Evolutionary conservation across 1,140 invertebrate species (phyloP), one percentile per base, ranked within the genome.

Genomic region (Oryzaephilus surinamensis): DNA sequence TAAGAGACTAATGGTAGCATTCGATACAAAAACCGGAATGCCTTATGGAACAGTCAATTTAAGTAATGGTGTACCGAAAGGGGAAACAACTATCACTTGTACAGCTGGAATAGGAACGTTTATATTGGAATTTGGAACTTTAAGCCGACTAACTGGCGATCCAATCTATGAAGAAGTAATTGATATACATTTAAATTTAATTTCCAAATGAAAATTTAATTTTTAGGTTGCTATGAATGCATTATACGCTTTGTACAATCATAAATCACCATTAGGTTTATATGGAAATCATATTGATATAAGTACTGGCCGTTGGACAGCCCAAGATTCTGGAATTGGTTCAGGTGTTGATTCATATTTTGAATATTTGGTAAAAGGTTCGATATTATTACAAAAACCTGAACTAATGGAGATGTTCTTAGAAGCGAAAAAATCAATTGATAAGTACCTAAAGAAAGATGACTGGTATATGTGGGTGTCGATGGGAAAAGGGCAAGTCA

Each of bases 301-400:
- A 3, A 69, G 84, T 52, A 93, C 82, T 19, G 95, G 95, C 0
- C 76, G 87, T 32, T 99, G 96, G 96, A 97, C 92, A 8, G 96
- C 94, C 3, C 77, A 90, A 18, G 97, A 99, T 68, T 81, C 92
- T 28, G 94, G 62, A 24, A 80, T 81, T 40, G 84, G 89, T 2
- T 91, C 90, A 13, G 96, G 95, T 8, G 85, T 99, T 6, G 97
- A 99, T 64, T 99, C 96, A 0, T 98, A 95, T 59, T 98, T 92
- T 70, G 97, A 99, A 66, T 99, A 99, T 65, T 69, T 99, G 34
- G 93, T 95, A 0, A 99, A 99, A 75, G 95, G 90, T 2, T 78
- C 88, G 5, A 67, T 85, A 6, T 51, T 87, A 13, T 66, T 87
- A 5, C 79, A 84, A 55, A 74, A 81, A 43, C 92, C 95, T 1